A percentile compares a stretch with the other conserved stretches of the same genome.
These are phyloP conservation scores for Benitochromis conjunctus DNA, from an alignment of 2,113 vertebrate species.

Conservation along the genomic window DNA sequence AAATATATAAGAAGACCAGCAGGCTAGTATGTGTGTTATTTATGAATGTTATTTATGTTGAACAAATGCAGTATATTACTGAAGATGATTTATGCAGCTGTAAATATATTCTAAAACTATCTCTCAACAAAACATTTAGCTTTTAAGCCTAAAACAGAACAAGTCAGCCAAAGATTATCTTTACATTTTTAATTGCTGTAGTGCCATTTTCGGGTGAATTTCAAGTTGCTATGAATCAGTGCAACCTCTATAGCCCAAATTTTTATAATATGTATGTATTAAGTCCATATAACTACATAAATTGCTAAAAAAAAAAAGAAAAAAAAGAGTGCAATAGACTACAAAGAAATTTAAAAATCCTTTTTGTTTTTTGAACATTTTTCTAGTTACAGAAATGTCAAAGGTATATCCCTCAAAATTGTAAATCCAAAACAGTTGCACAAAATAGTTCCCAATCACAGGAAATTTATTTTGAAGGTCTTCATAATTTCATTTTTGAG, in stretches of 20 bases:
- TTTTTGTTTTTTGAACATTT: background rate
- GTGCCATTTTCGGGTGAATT: background rate
- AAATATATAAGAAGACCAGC: background rate
- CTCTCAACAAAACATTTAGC: background rate
- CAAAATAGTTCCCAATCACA: background rate
- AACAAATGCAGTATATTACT: background rate
- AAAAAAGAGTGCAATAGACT: background rate
- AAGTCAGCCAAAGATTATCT: background rate
- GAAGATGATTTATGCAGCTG: background rate
- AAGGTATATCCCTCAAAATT: background rate
- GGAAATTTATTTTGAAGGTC: background rate
- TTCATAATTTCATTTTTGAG: background rate
- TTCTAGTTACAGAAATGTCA: background rate
- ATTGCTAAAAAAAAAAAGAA: background rate
- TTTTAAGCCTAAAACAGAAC: background rate
- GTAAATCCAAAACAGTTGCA: background rate
- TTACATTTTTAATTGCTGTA: background rate
- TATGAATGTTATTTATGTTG: background rate
- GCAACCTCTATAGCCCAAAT: background rate
- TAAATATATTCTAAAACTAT: background rate
- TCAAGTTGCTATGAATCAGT: background rate
- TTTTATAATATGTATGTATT: background rate
- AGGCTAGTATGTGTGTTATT: background rate
- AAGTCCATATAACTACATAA: background rate
- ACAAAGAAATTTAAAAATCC: background rate